Evolutionary conservation across 64 coral and sea anemone genomes (phyloP).

Genomic region (Orbicella faveolata): DNA sequence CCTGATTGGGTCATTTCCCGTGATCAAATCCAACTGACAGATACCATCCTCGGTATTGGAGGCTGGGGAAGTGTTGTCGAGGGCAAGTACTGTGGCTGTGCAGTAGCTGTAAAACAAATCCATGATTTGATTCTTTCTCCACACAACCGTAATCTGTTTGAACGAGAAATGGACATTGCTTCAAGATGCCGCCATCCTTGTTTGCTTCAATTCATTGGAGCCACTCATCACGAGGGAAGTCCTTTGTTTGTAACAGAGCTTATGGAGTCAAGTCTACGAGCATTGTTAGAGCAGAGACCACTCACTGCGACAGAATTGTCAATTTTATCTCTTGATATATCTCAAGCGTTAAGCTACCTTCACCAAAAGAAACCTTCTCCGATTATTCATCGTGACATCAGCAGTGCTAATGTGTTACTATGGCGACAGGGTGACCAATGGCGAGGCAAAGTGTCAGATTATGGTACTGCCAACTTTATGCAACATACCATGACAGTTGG

Average conservation of each 20-base stretch:
- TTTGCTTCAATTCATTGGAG: conserved; percentile 57
- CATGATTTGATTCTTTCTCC: conserved; percentile 49
- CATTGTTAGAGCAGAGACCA: not conserved
- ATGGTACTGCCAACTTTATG: conserved; percentile 49
- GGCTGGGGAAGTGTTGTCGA: conserved; percentile 28
- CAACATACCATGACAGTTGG: conserved; percentile 1
- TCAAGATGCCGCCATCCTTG: conserved; percentile 72
- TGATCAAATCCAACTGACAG: conserved; percentile 30
- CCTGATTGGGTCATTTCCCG: conserved; percentile 25
- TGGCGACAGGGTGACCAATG: conserved; percentile 29
- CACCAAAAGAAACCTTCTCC: not conserved
- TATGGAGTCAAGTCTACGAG: conserved; percentile 31
- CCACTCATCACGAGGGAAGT: conserved; percentile 21
- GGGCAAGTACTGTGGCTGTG: conserved; percentile 36
- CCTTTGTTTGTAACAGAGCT: conserved; percentile 57
- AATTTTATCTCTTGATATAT: conserved; percentile 24
- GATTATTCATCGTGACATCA: conserved; percentile 51
- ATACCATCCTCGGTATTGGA: conserved; percentile 39
- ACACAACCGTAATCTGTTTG: conserved; percentile 42
- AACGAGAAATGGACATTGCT: conserved; percentile 71
- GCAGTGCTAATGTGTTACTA: conserved; percentile 61
- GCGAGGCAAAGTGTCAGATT: conserved; percentile 62
- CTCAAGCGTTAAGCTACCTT: conserved; percentile 18
- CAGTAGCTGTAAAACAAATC: conserved; percentile 70
- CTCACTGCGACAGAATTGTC: not conserved